These are phyloP conservation scores for Acanthurus leucopareius DNA, from an alignment of 2,797 vertebrate species.

Conservation along the genomic window DNA sequence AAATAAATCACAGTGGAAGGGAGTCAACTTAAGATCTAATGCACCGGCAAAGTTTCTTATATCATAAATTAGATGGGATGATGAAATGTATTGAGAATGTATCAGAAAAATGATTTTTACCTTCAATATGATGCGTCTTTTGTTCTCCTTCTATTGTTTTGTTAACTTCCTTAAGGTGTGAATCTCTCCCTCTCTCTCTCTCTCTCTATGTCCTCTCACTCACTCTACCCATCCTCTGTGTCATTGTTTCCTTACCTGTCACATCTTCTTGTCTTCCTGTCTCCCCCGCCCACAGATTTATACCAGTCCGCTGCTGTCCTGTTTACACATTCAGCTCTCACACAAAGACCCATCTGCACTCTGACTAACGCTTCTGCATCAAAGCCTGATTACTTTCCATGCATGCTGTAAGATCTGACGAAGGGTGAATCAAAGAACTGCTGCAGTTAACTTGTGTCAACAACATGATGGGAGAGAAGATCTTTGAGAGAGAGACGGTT, in stretches of 20 bases:
- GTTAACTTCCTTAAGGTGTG: constrained; percentile 62
- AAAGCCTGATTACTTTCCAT: constrained; percentile 61
- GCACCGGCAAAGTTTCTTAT: no score
- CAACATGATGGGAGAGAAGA: constrained; percentile 10
- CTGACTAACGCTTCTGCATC: constrained; percentile 48
- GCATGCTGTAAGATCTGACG: constrained; percentile 35
- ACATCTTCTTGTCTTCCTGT: constrained; percentile 70
- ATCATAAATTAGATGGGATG: neutral
- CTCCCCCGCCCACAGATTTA: constrained; percentile 55
- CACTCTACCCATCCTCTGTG: constrained; percentile 52
- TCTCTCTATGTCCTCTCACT: constrained; percentile 34
- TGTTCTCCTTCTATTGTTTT: constrained; percentile 36
- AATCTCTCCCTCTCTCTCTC: constrained; percentile 21
- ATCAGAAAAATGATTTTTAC: constrained; percentile 31
- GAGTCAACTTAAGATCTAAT: neutral
- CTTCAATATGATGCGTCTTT: constrained; percentile 37
- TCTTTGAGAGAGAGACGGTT: neutral
- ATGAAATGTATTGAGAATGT: neutral
- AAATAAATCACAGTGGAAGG: neutral
- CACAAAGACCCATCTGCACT: neutral
- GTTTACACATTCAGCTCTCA: constrained; percentile 21
- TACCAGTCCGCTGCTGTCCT: constrained; percentile 14
- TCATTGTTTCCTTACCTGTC: constrained; percentile 81
- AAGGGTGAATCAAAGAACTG: neutral
- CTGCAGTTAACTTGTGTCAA: neutral